Conservation (phyloP, 2,797 vertebrate species). For the Lemur catta region DNA sequence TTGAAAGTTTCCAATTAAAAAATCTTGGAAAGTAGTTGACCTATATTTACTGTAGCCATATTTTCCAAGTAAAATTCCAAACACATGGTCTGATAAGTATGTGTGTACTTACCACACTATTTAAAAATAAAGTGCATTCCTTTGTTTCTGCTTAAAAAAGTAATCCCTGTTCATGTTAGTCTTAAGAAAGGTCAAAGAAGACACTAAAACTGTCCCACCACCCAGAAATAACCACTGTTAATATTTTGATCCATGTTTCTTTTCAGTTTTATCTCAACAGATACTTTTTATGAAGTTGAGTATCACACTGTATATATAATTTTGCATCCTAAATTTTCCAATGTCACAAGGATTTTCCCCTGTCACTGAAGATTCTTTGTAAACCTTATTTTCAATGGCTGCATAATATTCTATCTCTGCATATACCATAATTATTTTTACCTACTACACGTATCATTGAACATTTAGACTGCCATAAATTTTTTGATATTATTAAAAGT, state of each 20-base stretch:
- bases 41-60: slow-evolving; percentile 74
- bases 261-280: not conserved
- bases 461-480: not conserved
- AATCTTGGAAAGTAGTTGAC: slow-evolving; percentile 74
- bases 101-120: not conserved
- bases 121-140: slow-evolving; percentile 37
- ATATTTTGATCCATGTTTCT: not conserved
- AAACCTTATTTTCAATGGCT: not conserved
- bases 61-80: slow-evolving; percentile 74
- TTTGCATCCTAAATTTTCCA: not conserved
- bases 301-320: not conserved
- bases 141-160: not conserved
- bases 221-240: not conserved
- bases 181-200: not conserved
- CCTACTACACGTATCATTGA: not conserved
- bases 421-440: slow-evolving; percentile 11
- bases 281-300: not conserved
- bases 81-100: slow-evolving; percentile 60
- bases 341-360: not conserved
- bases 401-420: not conserved
- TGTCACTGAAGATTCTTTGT: not conserved
- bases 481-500: not conserved
- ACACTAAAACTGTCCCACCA: not conserved
- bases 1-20: slow-evolving; percentile 65
- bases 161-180: not conserved